Base-by-base conservation (phyloP, 1,140 invertebrate genomes). In the Thaumatotibia leucotreta region DNA sequence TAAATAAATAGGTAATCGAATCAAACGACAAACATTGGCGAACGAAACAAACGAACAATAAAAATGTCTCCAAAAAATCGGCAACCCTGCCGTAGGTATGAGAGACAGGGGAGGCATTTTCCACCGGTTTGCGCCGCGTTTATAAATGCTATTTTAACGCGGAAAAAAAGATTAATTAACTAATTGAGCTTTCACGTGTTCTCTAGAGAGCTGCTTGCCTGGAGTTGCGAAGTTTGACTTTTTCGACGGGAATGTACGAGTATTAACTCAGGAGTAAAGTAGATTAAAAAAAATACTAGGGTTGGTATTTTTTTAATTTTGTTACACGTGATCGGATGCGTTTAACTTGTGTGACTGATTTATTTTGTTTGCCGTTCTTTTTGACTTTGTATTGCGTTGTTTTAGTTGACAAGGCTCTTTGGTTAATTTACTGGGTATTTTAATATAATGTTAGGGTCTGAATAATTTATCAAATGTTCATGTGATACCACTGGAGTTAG, bases 101-200 rank as follows among this genome's bases (percentile, higher is more conserved):
- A 6, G 11, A 49, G 22, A 62, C 62, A 72, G 76, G 83, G 84
- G 84, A 86, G 83, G 76, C 74, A 77, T 75, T 84, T 88, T 80
- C 84, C 82, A 84, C 79, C 81, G 83, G 87, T 82, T 86, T 80
- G 82, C 80, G 77, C 84, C 83, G 77, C 84, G 83, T 67, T 86
- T 88, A 87, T 88, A 89, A 89, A 88, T 88, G 86, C 86, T 89
- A 88, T 89, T 89, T 88, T 86, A 89, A 88, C 83, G 86, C 84
- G 83, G 86, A 84, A 89, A 89, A 89, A 89, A 89, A 88, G 85
- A 88, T 89, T 89, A 89, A 89, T 89, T 89, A 89, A 89, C 86
- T 89, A 88, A 89, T 89, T 88, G 87, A 88, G 84, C 76, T 78
- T 72, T 81, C 76, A 80, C 77, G 69, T 74, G 75, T 69, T 66